Evolutionary conservation across 1,140 invertebrate genomes (phyloP).

Genomic region (Caenorhabditis inopinata): DNA sequence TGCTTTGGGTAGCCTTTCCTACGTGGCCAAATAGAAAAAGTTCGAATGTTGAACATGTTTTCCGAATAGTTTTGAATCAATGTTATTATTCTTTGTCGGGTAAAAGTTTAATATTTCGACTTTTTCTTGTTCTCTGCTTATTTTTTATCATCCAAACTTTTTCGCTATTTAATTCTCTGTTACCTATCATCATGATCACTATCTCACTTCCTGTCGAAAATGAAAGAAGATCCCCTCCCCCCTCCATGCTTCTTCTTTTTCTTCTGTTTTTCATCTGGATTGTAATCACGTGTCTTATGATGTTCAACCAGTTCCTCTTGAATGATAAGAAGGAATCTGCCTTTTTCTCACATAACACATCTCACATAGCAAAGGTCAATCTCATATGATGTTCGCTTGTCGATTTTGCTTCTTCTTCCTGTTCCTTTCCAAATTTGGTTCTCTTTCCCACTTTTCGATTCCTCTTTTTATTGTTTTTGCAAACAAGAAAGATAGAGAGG

Average conservation of each 20-base stretch:
- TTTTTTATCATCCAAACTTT: not conserved
- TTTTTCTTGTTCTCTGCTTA: no score
- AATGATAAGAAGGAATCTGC: no score
- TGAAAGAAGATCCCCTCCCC: not conserved
- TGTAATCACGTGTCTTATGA: slow-evolving; percentile 16
- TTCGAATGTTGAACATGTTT: no score
- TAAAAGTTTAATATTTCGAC: not conserved
- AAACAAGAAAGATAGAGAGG: slow-evolving; percentile 20
- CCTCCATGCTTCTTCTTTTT: no score
- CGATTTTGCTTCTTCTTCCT: not conserved
- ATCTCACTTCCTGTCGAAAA: not conserved
- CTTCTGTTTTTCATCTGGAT: no score
- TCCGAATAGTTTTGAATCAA: no score
- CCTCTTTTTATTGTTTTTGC: slow-evolving; percentile 15
- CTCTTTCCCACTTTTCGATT: not conserved
- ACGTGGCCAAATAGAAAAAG: no score
- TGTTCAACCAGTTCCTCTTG: not conserved
- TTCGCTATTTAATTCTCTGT: not conserved
- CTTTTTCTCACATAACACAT: not conserved
- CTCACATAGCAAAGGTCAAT: slow-evolving; percentile 14
- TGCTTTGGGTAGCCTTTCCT: no score
- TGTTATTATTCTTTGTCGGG: not conserved
- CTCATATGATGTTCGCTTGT: not conserved
- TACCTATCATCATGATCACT: not conserved
- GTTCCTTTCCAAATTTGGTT: not conserved